Conservation (phyloP, 1,140 invertebrate species). For the Paramacrobiotus metropolitanus region DNA sequence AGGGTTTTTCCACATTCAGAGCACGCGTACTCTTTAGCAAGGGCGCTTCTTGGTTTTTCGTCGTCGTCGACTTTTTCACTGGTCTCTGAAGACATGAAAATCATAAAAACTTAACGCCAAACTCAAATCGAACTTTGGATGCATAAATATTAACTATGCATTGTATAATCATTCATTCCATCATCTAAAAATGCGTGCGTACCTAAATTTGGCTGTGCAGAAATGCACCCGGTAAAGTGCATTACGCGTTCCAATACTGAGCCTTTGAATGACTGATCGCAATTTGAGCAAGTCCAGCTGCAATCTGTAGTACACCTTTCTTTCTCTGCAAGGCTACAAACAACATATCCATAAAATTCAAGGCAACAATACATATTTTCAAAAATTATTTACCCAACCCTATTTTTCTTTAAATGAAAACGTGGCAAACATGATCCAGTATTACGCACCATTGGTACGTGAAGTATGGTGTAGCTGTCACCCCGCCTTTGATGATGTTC, state of each 20-base stretch:
- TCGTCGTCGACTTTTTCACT: constrained; percentile 17
- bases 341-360: constrained; percentile 6
- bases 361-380: constrained; percentile 12
- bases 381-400: no score
- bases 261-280: background rate
- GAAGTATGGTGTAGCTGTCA: constrained; percentile 51
- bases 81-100: no score
- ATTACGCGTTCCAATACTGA: background rate
- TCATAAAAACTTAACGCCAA: no score
- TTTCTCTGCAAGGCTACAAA: no score
- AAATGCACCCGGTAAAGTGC: constrained; percentile 1
- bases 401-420: no score
- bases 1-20: constrained; percentile 39
- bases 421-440: no score
- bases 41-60: constrained; percentile 29
- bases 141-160: constrained; percentile 6
- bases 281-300: constrained; percentile 3
- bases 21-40: constrained; percentile 44
- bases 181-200: no score
- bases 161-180: no score
- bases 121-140: constrained; percentile 14
- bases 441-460: constrained; percentile 61
- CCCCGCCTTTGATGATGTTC: constrained; percentile 49
- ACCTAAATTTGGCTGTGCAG: constrained; percentile 3
- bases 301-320: no score